A percentile compares a stretch with the other conserved stretches of the same genome.
Conservation (phyloP, 2,888 invertebrate genomes). For the Cecidostiba fungosa region DNA sequence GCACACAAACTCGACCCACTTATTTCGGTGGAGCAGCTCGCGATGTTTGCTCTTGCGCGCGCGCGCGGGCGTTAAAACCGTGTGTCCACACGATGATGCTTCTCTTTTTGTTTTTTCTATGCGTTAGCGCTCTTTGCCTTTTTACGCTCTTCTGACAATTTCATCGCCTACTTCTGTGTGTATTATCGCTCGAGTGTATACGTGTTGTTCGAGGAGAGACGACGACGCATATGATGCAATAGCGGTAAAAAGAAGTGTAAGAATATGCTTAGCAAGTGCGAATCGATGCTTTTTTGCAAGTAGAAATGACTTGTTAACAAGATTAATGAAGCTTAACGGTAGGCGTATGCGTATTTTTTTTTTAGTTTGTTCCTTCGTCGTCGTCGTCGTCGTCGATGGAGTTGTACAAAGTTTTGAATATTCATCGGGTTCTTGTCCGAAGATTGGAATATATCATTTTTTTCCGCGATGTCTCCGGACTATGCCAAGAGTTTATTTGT, state of each 20-base stretch:
- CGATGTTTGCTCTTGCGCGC: slow-evolving; percentile 16
- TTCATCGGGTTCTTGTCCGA: background rate
- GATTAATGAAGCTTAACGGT: slow-evolving; percentile 17
- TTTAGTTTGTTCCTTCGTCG: background rate
- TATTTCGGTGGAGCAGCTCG: slow-evolving; percentile 9
- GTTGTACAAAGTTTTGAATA: background rate
- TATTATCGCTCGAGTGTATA: too few species aligned
- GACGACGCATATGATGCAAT: slow-evolving; percentile 30
- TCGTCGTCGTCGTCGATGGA: background rate
- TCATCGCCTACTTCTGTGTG: too few species aligned
- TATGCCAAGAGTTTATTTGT: background rate
- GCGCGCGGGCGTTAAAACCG: slow-evolving; percentile 32
- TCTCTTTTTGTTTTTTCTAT: background rate
- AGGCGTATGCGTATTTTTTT: background rate
- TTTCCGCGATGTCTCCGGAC: background rate
- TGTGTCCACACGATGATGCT: slow-evolving; percentile 30
- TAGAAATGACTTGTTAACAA: slow-evolving; percentile 38
- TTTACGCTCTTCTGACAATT: slow-evolving; percentile 11
- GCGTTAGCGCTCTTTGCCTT: background rate
- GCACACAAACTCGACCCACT: slow-evolving; percentile 49
- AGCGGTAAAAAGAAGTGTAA: slow-evolving; percentile 20
- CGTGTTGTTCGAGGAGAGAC: background rate
- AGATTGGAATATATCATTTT: background rate
- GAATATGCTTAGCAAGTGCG: background rate
- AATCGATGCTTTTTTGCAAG: slow-evolving; percentile 26